A percentile compares a stretch with the other conserved stretches of the same genome.
These are phyloP conservation scores for Lutraria rhynchaena DNA, from an alignment of 1,140 invertebrate species.

Conservation along the genomic window DNA sequence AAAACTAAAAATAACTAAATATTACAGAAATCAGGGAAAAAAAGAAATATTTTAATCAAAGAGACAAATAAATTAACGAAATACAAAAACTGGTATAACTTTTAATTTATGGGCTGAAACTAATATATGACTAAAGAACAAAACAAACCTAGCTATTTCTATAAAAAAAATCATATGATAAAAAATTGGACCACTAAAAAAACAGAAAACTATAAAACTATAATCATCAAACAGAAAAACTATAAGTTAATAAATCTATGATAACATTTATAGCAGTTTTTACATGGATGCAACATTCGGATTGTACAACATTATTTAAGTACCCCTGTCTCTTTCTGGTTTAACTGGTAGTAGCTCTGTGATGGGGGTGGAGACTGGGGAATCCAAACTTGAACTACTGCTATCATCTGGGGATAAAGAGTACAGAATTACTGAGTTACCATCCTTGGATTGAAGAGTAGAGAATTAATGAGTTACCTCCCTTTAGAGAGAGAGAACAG, in stretches of 20 bases:
- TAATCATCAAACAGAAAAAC: background rate
- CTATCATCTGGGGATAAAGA: conserved; percentile 60
- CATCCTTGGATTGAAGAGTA: conserved; percentile 11
- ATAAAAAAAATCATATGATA: background rate
- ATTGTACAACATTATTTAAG: conserved; percentile 50
- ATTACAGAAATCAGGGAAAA: too few species aligned
- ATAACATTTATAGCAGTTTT: conserved; percentile 6
- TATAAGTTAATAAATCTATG: conserved; percentile 7
- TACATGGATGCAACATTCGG: conserved; percentile 13
- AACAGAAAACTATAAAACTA: background rate
- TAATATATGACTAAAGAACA: too few species aligned
- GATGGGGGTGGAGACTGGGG: conserved; percentile 52
- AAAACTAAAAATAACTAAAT: too few species aligned
- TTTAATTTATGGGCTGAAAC: too few species aligned
- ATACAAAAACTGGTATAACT: too few species aligned
- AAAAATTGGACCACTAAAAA: background rate
- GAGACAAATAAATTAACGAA: too few species aligned
- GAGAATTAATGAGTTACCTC: too few species aligned
- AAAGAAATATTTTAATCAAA: too few species aligned
- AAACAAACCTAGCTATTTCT: too few species aligned
- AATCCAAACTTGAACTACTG: conserved; percentile 49
- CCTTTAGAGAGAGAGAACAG: too few species aligned
- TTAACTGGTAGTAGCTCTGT: conserved; percentile 40
- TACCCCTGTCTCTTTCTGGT: conserved; percentile 54
- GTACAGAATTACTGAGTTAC: conserved; percentile 6